Evolutionary conservation across 2,888 invertebrate species (phyloP).

Genomic region (Sarcophaga caerulescens): DNA sequence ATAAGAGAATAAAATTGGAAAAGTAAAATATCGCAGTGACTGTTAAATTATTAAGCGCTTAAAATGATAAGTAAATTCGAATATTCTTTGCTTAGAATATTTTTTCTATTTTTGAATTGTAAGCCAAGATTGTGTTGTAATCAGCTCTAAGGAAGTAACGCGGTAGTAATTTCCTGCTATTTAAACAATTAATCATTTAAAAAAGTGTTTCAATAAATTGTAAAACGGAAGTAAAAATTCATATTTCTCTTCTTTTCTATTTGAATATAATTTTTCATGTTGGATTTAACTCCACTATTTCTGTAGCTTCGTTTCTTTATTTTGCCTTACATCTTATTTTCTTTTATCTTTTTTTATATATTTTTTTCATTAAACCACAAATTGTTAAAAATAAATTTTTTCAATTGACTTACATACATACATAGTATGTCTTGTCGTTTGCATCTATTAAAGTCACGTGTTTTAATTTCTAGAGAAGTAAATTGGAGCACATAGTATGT

Average conservation of each 20-base stretch:
- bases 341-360: not conserved
- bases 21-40: too few relatives aligned
- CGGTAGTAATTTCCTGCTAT: not conserved
- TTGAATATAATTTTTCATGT: not conserved
- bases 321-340: not conserved
- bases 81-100: not conserved
- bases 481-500: not conserved
- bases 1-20: too few relatives aligned
- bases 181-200: not conserved
- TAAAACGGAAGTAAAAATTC: not conserved
- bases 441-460: not conserved
- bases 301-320: not conserved
- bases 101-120: not conserved
- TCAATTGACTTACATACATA: not conserved
- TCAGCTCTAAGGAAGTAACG: not conserved
- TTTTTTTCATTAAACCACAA: not conserved
- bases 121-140: too few relatives aligned
- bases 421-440: not conserved
- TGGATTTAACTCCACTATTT: not conserved
- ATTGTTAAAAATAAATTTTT: not conserved
- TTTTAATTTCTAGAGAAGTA: not conserved
- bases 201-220: not conserved
- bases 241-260: not conserved
- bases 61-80: too few relatives aligned
- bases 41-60: too few relatives aligned